Evolutionary conservation across 1,140 invertebrate genomes (phyloP).

Genomic region (Hycleus cichorii): DNA sequence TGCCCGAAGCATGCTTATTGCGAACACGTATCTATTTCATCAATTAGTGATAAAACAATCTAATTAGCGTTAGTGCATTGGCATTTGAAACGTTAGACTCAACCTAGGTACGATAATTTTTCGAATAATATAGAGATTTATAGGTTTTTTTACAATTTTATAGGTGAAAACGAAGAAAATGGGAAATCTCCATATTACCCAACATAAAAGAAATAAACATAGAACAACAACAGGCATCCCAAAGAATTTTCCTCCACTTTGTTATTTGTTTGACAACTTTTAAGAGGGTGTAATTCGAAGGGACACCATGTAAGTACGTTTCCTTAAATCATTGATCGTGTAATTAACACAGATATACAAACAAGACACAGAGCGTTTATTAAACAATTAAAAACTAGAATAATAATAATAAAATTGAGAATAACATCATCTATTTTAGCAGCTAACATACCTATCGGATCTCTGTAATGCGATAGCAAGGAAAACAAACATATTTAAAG

Average conservation of each 20-base stretch:
- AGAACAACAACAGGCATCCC: background rate
- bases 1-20: background rate
- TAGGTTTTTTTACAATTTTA: too few species aligned
- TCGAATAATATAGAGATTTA: too few species aligned
- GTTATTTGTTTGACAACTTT: too few species aligned
- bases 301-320: too few species aligned
- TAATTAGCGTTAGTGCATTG: too few species aligned
- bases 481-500: conserved; percentile 28
- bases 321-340: too few species aligned
- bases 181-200: background rate
- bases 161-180: background rate
- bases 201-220: conserved; percentile 17
- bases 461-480: conserved; percentile 37
- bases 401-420: conserved; percentile 5
- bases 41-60: too few species aligned
- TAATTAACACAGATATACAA: background rate
- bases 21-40: background rate
- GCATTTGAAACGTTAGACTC: conserved; percentile 22
- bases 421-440: conserved; percentile 6
- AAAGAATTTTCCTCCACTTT: too few species aligned
- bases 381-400: conserved; percentile 13
- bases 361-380: background rate
- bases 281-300: too few species aligned
- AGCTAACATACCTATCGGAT: conserved; percentile 39
- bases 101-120: conserved; percentile 28